Evolutionary conservation across 2,888 invertebrate species (phyloP).

Genomic region (Psylliodes chrysocephalus): DNA sequence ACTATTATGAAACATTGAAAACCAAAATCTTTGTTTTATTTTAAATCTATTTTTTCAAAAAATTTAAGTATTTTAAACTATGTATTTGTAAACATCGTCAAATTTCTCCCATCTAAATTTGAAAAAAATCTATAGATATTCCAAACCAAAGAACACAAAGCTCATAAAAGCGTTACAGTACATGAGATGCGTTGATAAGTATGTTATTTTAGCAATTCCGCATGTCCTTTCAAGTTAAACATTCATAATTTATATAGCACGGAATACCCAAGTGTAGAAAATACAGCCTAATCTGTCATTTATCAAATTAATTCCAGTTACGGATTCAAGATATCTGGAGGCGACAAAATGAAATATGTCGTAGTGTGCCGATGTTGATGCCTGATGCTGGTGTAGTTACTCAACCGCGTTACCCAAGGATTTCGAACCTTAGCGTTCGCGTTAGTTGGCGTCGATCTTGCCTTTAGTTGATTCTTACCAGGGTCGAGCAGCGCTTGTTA

Average conservation of each 20-base stretch:
- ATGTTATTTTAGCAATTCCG: conserved; percentile 10
- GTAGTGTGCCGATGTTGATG: conserved; percentile 41
- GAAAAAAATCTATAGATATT: too few species aligned
- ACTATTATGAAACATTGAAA: too few species aligned
- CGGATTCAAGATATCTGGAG: conserved; percentile 51
- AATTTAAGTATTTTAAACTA: too few species aligned
- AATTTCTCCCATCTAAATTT: too few species aligned
- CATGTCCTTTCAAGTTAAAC: conserved; percentile 25
- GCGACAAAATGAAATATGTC: conserved; percentile 58
- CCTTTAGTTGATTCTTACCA: not conserved
- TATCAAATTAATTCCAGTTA: conserved; percentile 54
- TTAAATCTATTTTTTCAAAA: too few species aligned
- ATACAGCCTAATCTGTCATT: conserved; percentile 50
- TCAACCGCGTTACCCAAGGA: conserved; percentile 44
- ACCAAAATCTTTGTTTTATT: too few species aligned
- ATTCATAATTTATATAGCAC: conserved; percentile 34
- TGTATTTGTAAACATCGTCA: too few species aligned
- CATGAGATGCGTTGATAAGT: conserved; percentile 1
- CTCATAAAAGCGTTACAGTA: too few species aligned
- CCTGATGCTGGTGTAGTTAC: conserved; percentile 36
- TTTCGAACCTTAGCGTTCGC: conserved; percentile 19
- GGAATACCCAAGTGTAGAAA: conserved; percentile 43
- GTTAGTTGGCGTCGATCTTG: not conserved
- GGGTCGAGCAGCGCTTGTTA: too few species aligned
- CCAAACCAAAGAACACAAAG: too few species aligned